Evolutionary conservation across 1,140 invertebrate genomes (phyloP).

Genomic region (Lordiphosa collinella): DNA sequence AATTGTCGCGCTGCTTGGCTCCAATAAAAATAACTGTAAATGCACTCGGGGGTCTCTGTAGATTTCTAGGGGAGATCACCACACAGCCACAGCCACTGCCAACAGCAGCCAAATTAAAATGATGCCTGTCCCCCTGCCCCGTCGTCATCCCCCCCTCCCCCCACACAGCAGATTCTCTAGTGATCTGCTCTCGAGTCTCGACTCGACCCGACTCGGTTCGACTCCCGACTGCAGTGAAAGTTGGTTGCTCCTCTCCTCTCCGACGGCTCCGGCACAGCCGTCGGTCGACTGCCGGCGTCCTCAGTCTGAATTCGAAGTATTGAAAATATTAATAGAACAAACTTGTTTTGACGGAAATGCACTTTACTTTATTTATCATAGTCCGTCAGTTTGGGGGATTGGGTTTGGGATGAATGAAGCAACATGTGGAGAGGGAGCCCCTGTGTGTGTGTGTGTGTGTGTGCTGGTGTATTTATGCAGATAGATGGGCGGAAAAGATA

Average conservation of each 20-base stretch:
- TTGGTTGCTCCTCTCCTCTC: constrained; percentile 26
- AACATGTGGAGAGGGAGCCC: constrained; percentile 62
- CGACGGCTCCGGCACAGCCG: constrained; percentile 8
- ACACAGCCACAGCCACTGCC: constrained; percentile 7
- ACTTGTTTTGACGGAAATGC: constrained; percentile 78
- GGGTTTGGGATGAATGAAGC: constrained; percentile 66
- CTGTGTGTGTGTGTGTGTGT: constrained; percentile 8
- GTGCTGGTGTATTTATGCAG: constrained; percentile 56
- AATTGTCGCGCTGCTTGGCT: constrained; percentile 76
- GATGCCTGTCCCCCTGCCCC: constrained; percentile 40
- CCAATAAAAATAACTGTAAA: constrained; percentile 77
- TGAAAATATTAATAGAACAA: constrained; percentile 78
- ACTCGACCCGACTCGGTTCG: neutral
- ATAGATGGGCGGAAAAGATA: constrained; percentile 77
- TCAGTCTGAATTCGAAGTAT: constrained; percentile 75
- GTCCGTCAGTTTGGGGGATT: constrained; percentile 50
- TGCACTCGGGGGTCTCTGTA: constrained; percentile 46
- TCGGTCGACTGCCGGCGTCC: constrained; percentile 32
- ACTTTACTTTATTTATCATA: constrained; percentile 78
- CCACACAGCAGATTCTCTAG: constrained; percentile 39
- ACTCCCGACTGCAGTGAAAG: constrained; percentile 58
- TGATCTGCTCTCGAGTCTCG: constrained; percentile 39
- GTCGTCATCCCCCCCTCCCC: constrained; percentile 1
- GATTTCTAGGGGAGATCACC: constrained; percentile 65
- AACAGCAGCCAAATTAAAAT: constrained; percentile 64